These are phyloP conservation scores for Nilaparvata lugens DNA, from an alignment of 1,140 invertebrate species.

Conservation along the genomic window DNA sequence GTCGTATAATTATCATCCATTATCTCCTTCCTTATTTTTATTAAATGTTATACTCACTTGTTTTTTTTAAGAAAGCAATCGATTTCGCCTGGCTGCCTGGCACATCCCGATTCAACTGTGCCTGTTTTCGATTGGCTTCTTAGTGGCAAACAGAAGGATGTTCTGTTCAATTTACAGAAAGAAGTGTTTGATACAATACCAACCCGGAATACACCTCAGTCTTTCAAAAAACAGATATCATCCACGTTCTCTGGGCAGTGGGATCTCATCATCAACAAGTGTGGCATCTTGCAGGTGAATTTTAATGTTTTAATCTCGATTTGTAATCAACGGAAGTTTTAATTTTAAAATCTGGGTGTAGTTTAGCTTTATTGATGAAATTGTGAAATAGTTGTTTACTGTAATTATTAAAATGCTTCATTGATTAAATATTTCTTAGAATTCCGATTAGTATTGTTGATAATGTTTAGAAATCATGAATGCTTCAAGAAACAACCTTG, in stretches of 20 bases:
- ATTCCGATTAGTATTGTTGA: too few relatives aligned
- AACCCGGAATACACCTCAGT: not conserved
- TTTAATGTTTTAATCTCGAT: not conserved
- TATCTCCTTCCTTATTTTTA: not conserved
- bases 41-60: not conserved
- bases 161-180: not conserved
- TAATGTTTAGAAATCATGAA: too few relatives aligned
- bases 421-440: too few relatives aligned
- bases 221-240: not conserved
- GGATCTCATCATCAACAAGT: conserved; percentile 6
- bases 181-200: not conserved
- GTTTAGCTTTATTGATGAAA: too few relatives aligned
- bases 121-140: not conserved
- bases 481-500: too few relatives aligned
- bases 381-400: too few relatives aligned
- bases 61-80: not conserved
- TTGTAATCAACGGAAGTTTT: too few relatives aligned
- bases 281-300: not conserved
- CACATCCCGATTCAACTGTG: not conserved
- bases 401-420: too few relatives aligned
- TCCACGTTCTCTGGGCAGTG: not conserved
- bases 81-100: not conserved
- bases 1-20: not conserved
- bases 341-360: too few relatives aligned
- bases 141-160: not conserved